phyloP scores from a whole-genome alignment of 2,113 vertebrate genomes.

The Eurypyga helias region DNA sequence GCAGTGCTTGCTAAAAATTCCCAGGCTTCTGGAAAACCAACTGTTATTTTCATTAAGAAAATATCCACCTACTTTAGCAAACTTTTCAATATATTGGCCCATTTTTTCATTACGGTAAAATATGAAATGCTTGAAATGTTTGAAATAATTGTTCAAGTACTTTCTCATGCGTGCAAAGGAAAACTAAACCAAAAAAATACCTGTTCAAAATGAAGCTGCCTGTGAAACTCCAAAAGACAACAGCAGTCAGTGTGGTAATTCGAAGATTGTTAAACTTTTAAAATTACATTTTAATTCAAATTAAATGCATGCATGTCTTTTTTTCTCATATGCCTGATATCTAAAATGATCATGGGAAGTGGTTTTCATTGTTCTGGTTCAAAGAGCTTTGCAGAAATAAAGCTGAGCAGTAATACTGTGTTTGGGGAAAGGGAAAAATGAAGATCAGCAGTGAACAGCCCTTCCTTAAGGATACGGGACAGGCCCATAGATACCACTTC shows the following conservation, averaged over 20 bases:
- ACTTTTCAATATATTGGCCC: not conserved
- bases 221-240: not conserved
- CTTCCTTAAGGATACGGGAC: not conserved
- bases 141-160: not conserved
- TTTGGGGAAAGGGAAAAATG: not conserved
- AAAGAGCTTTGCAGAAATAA: not conserved
- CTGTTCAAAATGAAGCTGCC: not conserved
- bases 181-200: not conserved
- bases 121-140: not conserved
- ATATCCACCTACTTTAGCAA: constrained; percentile 2
- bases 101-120: not conserved
- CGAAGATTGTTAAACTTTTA: not conserved
- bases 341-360: not conserved
- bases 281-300: not conserved
- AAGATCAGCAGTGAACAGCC: not conserved
- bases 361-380: not conserved
- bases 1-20: constrained; percentile 42
- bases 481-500: not conserved
- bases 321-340: not conserved
- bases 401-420: not conserved
- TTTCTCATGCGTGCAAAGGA: not conserved
- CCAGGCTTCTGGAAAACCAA: constrained; percentile 36
- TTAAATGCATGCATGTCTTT: not conserved
- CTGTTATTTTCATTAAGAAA: constrained; percentile 47
- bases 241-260: not conserved